phyloP scores from a whole-genome alignment of 2,113 vertebrate genomes.

The Oenanthe melanoleuca region DNA sequence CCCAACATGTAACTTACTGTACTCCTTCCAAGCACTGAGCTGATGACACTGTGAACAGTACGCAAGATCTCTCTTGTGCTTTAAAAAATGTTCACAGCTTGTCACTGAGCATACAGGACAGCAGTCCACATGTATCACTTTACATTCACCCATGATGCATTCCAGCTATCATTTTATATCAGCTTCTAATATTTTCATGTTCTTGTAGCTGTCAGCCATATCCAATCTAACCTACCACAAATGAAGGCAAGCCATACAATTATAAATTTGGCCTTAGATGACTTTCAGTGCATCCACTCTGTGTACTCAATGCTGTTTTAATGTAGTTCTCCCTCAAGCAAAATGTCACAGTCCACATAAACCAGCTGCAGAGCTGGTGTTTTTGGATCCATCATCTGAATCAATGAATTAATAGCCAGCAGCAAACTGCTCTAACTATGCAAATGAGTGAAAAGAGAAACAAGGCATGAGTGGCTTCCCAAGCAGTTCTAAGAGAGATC shows the following conservation, averaged over 20 bases:
- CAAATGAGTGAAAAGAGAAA: background rate
- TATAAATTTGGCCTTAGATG: background rate
- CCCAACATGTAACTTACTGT: background rate
- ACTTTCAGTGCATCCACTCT: background rate
- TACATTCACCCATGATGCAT: background rate
- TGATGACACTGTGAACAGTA: background rate
- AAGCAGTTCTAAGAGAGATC: background rate
- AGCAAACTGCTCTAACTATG: background rate
- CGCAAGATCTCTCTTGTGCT: background rate
- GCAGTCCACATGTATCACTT: rapidly evolving
- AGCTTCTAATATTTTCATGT: background rate
- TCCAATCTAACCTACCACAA: background rate
- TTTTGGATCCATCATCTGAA: background rate
- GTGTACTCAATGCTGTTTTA: background rate
- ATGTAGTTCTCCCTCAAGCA: background rate
- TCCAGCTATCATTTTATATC: background rate
- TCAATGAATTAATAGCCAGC: background rate
- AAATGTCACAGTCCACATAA: conserved; percentile 15
- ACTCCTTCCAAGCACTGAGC: background rate
- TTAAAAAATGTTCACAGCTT: background rate
- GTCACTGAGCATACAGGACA: background rate
- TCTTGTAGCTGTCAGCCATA: background rate
- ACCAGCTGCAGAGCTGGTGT: background rate
- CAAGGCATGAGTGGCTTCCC: background rate
- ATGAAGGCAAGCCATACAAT: background rate